These are phyloP conservation scores for Eurytoma adleriae DNA, from an alignment of 2,888 invertebrate genomes.

Conservation along the genomic window DNA sequence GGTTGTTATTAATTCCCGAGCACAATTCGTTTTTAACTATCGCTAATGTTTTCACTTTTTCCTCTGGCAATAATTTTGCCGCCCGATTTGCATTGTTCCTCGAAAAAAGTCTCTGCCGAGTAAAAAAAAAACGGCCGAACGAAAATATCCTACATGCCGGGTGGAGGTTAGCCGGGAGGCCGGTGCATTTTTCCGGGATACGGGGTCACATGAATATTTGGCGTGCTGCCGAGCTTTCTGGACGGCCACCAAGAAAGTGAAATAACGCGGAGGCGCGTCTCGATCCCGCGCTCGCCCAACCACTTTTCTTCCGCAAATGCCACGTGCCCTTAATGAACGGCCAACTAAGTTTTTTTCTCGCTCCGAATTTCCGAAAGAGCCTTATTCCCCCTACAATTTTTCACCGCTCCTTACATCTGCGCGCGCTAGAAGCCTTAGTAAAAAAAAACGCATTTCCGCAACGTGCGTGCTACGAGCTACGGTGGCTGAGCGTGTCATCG, in stretches of 20 bases:
- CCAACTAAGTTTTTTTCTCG: constrained; percentile 34
- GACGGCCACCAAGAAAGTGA: constrained; percentile 59
- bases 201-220: constrained; percentile 68
- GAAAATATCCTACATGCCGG: constrained; percentile 17
- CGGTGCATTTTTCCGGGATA: constrained; percentile 52
- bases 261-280: constrained; percentile 53
- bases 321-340: constrained; percentile 31
- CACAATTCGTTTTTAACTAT: too few relatives aligned
- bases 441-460: background rate
- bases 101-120: background rate
- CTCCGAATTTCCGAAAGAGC: constrained; percentile 3
- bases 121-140: background rate
- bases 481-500: constrained; percentile 14
- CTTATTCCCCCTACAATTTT: constrained; percentile 4
- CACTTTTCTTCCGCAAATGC: constrained; percentile 31
- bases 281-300: background rate
- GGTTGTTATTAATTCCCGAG: too few relatives aligned
- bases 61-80: constrained; percentile 11
- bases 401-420: background rate
- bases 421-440: background rate
- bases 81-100: background rate
- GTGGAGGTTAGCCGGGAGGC: background rate
- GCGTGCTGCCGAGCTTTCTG: constrained; percentile 63
- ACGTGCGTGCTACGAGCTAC: background rate
- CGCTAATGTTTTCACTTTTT: constrained; percentile 10